These are phyloP conservation scores for Atopsyche davidsoni DNA, from an alignment of 1,140 invertebrate species.

Conservation along the genomic window DNA sequence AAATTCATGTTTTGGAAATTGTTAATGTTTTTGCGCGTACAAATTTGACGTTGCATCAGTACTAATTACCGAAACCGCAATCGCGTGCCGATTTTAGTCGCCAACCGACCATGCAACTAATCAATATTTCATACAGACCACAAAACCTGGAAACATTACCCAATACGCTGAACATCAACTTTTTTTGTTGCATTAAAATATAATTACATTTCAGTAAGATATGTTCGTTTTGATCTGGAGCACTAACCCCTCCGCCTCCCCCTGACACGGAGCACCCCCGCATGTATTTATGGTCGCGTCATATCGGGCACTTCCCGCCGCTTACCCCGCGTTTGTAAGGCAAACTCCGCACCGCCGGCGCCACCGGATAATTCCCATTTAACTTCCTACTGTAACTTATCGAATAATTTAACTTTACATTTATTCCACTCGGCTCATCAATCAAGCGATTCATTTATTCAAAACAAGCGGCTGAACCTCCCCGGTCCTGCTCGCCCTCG, in stretches of 20 bases:
- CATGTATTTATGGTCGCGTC: no score
- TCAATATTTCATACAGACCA: no score
- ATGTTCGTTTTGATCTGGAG: no score
- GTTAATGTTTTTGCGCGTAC: constrained; percentile 20
- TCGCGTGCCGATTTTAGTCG: no score
- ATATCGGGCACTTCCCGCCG: neutral
- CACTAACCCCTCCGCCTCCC: neutral
- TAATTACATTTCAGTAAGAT: no score
- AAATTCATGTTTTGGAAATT: constrained; percentile 11
- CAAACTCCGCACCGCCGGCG: constrained; percentile 48
- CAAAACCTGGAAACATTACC: no score
- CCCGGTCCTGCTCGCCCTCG: constrained; percentile 7
- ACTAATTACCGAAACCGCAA: constrained; percentile 13
- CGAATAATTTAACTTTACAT: constrained; percentile 55
- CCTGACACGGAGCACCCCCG: constrained; percentile 2
- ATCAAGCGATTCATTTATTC: constrained; percentile 42
- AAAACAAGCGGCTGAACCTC: constrained; percentile 24
- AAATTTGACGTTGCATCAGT: constrained; percentile 19
- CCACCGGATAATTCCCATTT: constrained; percentile 52
- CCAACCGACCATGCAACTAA: no score
- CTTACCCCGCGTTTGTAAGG: constrained; percentile 41
- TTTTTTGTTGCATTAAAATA: neutral
- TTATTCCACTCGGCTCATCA: constrained; percentile 53
- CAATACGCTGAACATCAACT: no score
- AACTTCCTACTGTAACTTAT: constrained; percentile 54